Evolutionary conservation across 1,140 invertebrate species (phyloP).

Genomic region (Agraylea sexmaculata): DNA sequence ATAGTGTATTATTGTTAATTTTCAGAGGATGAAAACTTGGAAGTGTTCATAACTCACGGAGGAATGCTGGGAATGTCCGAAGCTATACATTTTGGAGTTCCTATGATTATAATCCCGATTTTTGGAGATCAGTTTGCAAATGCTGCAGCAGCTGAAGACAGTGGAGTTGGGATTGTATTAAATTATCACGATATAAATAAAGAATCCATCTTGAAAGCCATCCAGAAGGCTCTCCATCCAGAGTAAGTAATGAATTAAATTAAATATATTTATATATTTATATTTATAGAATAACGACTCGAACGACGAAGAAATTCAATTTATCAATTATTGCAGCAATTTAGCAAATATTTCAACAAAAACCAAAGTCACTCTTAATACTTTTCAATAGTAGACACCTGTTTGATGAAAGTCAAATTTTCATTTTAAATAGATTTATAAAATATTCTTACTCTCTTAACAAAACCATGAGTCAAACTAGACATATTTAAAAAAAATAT

Average conservation of each 20-base stretch:
- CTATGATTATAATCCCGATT: conserved; percentile 50
- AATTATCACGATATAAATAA: conserved; percentile 30
- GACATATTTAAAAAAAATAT: no score
- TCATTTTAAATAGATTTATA: neutral
- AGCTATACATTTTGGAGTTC: conserved; percentile 47
- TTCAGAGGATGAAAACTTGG: conserved; percentile 51
- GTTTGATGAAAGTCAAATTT: conserved; percentile 5
- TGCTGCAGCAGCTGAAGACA: conserved; percentile 27
- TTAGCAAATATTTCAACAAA: no score
- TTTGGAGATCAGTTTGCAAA: conserved; percentile 48
- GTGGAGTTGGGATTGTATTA: conserved; percentile 28
- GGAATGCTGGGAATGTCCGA: conserved; percentile 55
- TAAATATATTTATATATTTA: conserved; percentile 8
- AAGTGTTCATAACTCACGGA: conserved; percentile 54
- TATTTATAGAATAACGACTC: no score
- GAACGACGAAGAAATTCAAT: no score
- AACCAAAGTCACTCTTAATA: no score
- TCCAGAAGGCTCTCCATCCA: conserved; percentile 32
- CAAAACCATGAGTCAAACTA: no score
- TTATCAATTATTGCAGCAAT: no score
- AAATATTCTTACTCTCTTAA: no score
- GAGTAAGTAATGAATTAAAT: conserved; percentile 28
- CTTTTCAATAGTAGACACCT: no score
- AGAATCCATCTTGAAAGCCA: conserved; percentile 27
- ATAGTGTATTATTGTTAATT: conserved; percentile 9